phyloP scores from a whole-genome alignment of 1,140 invertebrate genomes.

The Frieseomelitta varia region DNA sequence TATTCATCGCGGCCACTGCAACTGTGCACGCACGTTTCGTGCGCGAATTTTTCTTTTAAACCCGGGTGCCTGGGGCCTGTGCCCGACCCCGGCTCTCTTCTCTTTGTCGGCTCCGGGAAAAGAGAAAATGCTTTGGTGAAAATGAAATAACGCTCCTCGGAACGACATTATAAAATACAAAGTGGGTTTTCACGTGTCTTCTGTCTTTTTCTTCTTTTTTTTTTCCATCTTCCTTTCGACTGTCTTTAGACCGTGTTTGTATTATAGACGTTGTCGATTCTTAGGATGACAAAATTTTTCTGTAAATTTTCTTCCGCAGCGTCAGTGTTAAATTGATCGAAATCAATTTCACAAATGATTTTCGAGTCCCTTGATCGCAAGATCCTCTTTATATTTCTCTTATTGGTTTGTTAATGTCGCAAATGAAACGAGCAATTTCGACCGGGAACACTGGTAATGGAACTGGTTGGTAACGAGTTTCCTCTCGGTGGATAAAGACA shows the following conservation, averaged over 20 bases:
- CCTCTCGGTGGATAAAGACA: neutral
- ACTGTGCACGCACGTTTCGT: slow-evolving; percentile 25
- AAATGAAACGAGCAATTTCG: neutral
- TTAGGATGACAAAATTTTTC: too few relatives aligned
- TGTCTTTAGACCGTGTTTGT: too few relatives aligned
- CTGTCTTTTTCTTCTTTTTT: neutral
- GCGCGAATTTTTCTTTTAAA: slow-evolving; percentile 31
- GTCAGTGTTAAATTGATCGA: too few relatives aligned
- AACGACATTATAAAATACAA: neutral
- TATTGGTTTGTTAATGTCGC: neutral
- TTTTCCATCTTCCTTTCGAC: neutral
- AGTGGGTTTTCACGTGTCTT: neutral
- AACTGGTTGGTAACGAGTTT: neutral
- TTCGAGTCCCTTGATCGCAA: neutral
- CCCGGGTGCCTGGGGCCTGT: neutral
- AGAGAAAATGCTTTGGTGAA: neutral
- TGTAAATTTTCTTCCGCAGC: too few relatives aligned
- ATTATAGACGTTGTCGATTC: too few relatives aligned
- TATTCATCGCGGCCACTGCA: slow-evolving; percentile 27
- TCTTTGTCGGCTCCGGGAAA: slow-evolving; percentile 2
- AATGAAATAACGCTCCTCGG: neutral
- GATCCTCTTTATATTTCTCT: neutral
- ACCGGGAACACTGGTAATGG: neutral
- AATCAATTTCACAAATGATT: neutral
- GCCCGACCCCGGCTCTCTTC: too few relatives aligned